A percentile compares a stretch with the other conserved stretches of the same genome.
These are phyloP conservation scores for Pycnomerus fuliginosus DNA, from an alignment of 2,888 invertebrate species.

Conservation along the genomic window DNA sequence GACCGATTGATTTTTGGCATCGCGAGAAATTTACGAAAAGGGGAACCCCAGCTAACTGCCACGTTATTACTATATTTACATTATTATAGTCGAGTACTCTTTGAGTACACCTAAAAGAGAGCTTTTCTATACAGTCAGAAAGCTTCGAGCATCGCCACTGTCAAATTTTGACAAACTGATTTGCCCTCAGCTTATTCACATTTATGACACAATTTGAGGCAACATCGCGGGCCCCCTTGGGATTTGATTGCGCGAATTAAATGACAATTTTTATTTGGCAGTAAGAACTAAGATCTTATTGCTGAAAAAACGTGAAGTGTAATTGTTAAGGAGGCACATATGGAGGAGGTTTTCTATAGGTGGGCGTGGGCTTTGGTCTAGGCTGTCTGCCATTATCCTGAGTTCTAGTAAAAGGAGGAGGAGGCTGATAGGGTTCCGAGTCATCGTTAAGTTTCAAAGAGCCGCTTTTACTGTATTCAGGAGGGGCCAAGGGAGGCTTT, in stretches of 20 bases:
- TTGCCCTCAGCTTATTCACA: too few relatives aligned
- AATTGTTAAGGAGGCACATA: constrained; percentile 92
- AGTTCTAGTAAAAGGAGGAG: constrained; percentile 78
- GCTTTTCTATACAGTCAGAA: too few relatives aligned
- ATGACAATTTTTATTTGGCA: constrained; percentile 22
- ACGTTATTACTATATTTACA: constrained; percentile 5
- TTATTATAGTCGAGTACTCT: too few relatives aligned
- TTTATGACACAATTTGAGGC: constrained; percentile 6
- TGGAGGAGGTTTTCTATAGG: constrained; percentile 93
- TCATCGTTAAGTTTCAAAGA: constrained; percentile 54
- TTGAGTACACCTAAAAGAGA: too few relatives aligned
- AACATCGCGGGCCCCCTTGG: constrained; percentile 7
- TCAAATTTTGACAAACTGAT: too few relatives aligned
- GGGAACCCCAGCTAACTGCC: constrained; percentile 5
- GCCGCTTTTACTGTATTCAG: constrained; percentile 64
- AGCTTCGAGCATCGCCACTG: too few relatives aligned
- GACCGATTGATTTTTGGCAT: constrained; percentile 30
- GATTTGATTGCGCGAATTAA: too few relatives aligned
- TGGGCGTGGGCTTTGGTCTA: constrained; percentile 82
- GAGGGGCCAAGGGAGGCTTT: constrained; percentile 87
- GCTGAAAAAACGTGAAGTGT: constrained; percentile 49
- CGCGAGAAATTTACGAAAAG: constrained; percentile 17
- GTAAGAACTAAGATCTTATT: constrained; percentile 33
- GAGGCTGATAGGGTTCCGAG: constrained; percentile 83
- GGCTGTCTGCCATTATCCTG: constrained; percentile 73